phyloP scores from a whole-genome alignment of 2,797 vertebrate species.

The Hafferia zeledoni region DNA sequence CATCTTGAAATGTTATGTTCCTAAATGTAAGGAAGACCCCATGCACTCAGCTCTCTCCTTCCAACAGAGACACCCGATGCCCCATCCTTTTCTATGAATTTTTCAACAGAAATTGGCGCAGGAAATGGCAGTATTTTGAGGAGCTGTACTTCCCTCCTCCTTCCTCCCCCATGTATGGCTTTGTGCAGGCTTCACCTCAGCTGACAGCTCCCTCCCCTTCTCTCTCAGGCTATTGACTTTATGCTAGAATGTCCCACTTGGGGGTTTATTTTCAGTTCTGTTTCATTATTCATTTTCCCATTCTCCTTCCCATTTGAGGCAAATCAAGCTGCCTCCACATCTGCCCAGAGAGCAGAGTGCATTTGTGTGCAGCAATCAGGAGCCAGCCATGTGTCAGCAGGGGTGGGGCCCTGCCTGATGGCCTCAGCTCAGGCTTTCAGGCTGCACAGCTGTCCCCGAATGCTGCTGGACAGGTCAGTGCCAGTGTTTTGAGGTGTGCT shows the following conservation, averaged over 20 bases:
- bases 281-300: slow-evolving; percentile 48
- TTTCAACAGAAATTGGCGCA: background rate
- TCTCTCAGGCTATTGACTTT: background rate
- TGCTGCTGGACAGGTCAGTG: background rate
- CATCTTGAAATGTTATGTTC: background rate
- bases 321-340: background rate
- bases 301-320: slow-evolving; percentile 19
- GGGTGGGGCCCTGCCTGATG: background rate
- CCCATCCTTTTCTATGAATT: background rate
- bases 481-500: background rate
- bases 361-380: background rate
- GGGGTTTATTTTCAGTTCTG: slow-evolving; percentile 33
- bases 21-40: background rate
- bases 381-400: background rate
- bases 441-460: background rate
- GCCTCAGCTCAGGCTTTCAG: background rate
- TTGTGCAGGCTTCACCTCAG: slow-evolving; percentile 28
- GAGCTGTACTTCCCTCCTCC: background rate
- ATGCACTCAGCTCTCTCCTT: background rate
- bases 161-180: background rate
- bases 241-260: slow-evolving; percentile 2
- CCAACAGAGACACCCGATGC: background rate
- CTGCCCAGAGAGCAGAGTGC: background rate
- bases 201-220: slow-evolving; percentile 34
- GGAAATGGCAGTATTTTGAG: background rate